These are phyloP conservation scores for Stegastes partitus DNA, from an alignment of 2,113 vertebrate genomes.

Conservation along the genomic window DNA sequence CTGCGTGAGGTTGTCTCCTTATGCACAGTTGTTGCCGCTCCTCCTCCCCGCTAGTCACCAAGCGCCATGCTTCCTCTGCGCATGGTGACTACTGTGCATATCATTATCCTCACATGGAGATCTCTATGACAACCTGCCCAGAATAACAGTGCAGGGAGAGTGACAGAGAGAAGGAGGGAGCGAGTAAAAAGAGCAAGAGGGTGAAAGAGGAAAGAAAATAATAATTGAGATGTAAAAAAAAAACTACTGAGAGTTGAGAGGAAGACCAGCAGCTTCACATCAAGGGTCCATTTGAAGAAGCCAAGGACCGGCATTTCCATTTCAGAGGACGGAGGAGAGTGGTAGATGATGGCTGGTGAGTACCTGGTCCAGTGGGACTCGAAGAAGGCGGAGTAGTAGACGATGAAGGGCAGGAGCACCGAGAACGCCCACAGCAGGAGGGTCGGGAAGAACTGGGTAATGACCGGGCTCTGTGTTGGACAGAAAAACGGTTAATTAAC, in stretches of 20 bases:
- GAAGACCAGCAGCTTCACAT: constrained; percentile 30
- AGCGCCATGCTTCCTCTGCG: constrained; percentile 26
- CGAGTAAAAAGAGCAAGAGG: constrained; percentile 55
- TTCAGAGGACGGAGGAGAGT: constrained; percentile 29
- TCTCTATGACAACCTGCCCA: constrained; percentile 88
- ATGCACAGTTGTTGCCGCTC: constrained; percentile 67
- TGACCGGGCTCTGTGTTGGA: constrained; percentile 89
- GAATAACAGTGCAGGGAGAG: constrained; percentile 74
- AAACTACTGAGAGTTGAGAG: constrained; percentile 25
- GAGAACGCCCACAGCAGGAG: constrained; percentile 96
- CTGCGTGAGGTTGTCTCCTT: constrained; percentile 66
- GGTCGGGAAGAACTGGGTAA: constrained; percentile 97
- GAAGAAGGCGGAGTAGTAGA: constrained; percentile 95
- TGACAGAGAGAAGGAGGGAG: constrained; percentile 53
- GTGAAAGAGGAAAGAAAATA: constrained; percentile 39
- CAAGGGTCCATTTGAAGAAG: constrained; percentile 35
- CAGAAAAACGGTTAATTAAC: constrained; percentile 38
- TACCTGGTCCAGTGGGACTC: constrained; percentile 98
- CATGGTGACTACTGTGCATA: constrained; percentile 76
- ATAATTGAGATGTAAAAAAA: constrained; percentile 29
- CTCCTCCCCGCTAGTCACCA: constrained; percentile 61
- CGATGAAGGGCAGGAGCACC: constrained; percentile 93
- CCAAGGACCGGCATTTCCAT: constrained; percentile 46
- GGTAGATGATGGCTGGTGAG: constrained; percentile 14
- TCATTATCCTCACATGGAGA: constrained; percentile 82